Conservation (phyloP, 2,888 invertebrate species). For the Ditula angustiorana region DNA sequence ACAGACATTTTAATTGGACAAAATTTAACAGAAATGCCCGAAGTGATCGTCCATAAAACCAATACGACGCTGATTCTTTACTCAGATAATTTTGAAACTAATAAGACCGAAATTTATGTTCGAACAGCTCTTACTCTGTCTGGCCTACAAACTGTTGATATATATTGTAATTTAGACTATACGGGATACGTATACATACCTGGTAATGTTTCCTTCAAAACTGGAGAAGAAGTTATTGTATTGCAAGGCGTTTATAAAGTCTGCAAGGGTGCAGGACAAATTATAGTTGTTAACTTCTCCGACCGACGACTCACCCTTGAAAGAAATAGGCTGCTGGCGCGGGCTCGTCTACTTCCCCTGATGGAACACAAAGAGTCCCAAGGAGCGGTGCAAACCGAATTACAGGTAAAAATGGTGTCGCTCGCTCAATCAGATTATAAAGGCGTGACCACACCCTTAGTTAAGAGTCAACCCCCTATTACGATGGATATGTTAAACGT, state of each 20-base stretch:
- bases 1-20: slow-evolving; percentile 3
- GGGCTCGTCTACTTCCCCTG: not conserved
- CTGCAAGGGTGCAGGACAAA: not conserved
- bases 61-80: not conserved
- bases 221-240: not conserved
- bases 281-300: not conserved
- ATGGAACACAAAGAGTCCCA: not conserved
- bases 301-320: not conserved
- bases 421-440: no score
- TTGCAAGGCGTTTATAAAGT: slow-evolving; percentile 2
- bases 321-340: not conserved
- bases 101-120: not conserved
- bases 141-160: not conserved
- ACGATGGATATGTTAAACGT: slow-evolving; percentile 1
- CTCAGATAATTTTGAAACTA: not conserved
- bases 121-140: no score
- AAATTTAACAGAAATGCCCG: not conserved
- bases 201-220: not conserved
- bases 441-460: not conserved
- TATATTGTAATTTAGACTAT: not conserved
- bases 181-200: slow-evolving; percentile 2
- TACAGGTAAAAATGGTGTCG: not conserved
- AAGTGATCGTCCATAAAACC: not conserved
- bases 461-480: not conserved
- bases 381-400: no score